Percentiles rank a stretch among this genome's conserved stretches.
phyloP scores from a whole-genome alignment of 2,888 invertebrate genomes.

The Ectemnius lituratus region DNA sequence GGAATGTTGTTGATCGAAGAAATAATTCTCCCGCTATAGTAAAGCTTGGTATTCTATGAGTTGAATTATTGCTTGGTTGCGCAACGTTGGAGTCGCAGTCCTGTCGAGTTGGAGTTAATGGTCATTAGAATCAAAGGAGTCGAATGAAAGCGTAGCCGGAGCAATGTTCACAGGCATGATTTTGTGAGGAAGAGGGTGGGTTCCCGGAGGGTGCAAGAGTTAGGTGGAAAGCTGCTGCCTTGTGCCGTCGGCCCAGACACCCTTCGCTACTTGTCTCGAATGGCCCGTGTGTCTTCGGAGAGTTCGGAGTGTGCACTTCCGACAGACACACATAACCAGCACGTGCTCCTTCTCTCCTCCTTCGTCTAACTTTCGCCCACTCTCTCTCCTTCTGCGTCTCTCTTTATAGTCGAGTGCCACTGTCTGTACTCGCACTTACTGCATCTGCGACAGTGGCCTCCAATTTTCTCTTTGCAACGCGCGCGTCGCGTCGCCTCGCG shows the following conservation, averaged over 20 bases:
- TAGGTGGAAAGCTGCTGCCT: constrained; percentile 48
- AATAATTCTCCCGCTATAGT: too few species aligned
- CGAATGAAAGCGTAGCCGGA: too few species aligned
- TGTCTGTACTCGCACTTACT: too few species aligned
- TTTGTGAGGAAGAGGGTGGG: not conserved
- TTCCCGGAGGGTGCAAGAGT: too few species aligned
- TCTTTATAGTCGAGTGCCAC: too few species aligned
- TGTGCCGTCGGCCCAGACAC: constrained; percentile 70
- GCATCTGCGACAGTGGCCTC: constrained; percentile 24
- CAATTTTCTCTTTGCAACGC: constrained; percentile 35
- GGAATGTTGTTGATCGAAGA: too few species aligned
- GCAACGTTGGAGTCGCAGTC: too few species aligned
- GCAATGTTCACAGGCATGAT: not conserved
- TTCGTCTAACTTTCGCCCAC: not conserved
- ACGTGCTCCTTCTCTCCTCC: constrained; percentile 41
- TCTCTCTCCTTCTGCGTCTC: too few species aligned
- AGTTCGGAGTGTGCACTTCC: constrained; percentile 54
- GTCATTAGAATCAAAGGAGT: too few species aligned
- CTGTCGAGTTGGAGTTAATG: too few species aligned
- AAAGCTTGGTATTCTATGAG: too few species aligned
- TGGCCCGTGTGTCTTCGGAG: constrained; percentile 36
- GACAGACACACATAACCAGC: constrained; percentile 53
- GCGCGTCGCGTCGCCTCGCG: not conserved
- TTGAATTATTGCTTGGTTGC: too few species aligned
- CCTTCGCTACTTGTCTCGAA: constrained; percentile 61